phyloP scores from a whole-genome alignment of 2,113 vertebrate species.

The Excalfactoria chinensis region DNA sequence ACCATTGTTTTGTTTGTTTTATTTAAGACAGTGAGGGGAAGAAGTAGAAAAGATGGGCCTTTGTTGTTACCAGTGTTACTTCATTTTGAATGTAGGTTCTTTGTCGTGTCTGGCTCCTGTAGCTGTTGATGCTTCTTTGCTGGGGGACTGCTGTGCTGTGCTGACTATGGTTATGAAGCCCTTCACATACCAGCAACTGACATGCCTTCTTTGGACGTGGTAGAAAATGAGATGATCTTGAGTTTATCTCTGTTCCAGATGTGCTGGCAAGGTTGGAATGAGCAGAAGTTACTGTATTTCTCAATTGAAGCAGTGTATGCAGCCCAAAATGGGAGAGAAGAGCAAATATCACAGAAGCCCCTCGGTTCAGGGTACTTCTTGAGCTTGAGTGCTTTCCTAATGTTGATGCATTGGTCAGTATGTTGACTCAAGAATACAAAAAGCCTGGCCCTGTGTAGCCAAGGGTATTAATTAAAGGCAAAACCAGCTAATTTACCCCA shows the following conservation, averaged over 20 bases:
- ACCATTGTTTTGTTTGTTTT: slow-evolving; percentile 52
- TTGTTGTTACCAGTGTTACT: not conserved
- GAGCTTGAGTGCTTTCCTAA: not conserved
- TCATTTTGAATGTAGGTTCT: not conserved
- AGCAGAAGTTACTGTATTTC: not conserved
- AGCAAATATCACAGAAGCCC: not conserved
- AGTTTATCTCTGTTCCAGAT: not conserved
- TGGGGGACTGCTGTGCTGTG: not conserved
- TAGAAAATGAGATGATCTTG: not conserved
- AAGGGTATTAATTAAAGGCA: not conserved
- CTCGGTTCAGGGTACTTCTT: not conserved
- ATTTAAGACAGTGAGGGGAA: not conserved
- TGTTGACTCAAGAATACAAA: not conserved
- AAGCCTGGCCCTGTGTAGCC: not conserved
- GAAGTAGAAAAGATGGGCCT: not conserved
- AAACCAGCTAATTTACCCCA: accelerated
- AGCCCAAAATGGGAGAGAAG: slow-evolving; percentile 2
- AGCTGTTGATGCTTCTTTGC: not conserved
- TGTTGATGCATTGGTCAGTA: not conserved
- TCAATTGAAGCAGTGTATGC: not conserved
- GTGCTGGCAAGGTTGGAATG: not conserved
- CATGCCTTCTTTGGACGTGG: not conserved
- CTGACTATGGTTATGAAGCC: not conserved
- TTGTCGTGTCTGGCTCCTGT: not conserved
- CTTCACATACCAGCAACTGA: not conserved